Percentiles rank a stretch among this genome's conserved stretches.
These are phyloP conservation scores for Pelodiscus sinensis DNA, from an alignment of 2,113 vertebrate species.

Conservation along the genomic window DNA sequence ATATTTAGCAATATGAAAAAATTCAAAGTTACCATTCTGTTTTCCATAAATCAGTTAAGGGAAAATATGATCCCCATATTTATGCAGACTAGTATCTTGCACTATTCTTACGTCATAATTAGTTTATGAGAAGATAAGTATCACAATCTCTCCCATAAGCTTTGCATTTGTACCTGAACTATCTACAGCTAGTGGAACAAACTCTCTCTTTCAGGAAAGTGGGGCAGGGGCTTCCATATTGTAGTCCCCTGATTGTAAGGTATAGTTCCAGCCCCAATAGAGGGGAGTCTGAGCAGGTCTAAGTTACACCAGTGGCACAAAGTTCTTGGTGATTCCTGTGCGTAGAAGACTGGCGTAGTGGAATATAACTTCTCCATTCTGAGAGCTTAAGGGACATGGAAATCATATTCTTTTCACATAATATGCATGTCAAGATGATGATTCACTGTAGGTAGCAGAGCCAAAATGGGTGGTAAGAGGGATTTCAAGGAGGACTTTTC, in stretches of 20 bases:
- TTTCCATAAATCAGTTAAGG: not conserved
- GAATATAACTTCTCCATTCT: not conserved
- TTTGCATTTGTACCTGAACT: not conserved
- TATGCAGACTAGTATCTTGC: not conserved
- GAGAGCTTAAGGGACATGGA: not conserved
- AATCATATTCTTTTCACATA: conserved; percentile 13
- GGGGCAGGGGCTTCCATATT: not conserved
- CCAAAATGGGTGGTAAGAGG: conserved; percentile 49
- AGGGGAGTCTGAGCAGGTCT: not conserved
- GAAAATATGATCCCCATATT: not conserved
- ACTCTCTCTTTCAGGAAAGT: not conserved
- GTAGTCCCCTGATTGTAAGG: not conserved
- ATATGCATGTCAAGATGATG: not conserved
- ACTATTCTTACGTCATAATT: not conserved
- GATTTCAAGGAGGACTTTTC: conserved; percentile 7
- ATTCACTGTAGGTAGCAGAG: conserved; percentile 27
- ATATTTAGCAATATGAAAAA: not conserved
- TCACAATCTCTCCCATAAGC: not conserved
- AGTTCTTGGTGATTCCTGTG: not conserved
- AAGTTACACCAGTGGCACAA: not conserved
- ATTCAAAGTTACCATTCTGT: not conserved
- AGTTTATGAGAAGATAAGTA: not conserved
- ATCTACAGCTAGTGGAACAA: not conserved
- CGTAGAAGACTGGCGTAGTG: not conserved
- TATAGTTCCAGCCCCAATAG: not conserved